These are phyloP conservation scores for Rhamphomyia laevipes DNA, from an alignment of 2,888 invertebrate genomes.

Conservation along the genomic window DNA sequence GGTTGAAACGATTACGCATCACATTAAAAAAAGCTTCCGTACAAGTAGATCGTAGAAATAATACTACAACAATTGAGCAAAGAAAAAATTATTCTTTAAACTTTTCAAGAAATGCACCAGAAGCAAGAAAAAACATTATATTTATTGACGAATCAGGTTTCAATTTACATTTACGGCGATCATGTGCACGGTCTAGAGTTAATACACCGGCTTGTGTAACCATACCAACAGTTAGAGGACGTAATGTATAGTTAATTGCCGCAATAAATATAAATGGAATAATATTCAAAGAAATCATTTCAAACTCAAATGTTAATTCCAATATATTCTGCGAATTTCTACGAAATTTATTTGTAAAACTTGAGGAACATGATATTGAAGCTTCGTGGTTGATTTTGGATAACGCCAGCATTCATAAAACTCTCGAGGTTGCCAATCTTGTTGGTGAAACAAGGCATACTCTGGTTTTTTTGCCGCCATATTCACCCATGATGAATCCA, in stretches of 20 bases:
- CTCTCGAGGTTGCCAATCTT: too few relatives aligned
- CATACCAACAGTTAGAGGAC: background rate
- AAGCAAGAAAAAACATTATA: background rate
- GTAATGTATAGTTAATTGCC: background rate
- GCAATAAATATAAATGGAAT: background rate
- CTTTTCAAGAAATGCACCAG: background rate
- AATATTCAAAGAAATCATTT: background rate
- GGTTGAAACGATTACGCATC: conserved; percentile 1
- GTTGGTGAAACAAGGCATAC: too few relatives aligned
- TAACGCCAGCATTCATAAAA: too few relatives aligned
- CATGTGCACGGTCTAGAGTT: background rate
- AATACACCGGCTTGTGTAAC: background rate
- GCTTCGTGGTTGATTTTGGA: too few relatives aligned
- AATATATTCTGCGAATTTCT: background rate
- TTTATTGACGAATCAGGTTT: conserved; percentile 4
- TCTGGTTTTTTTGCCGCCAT: too few relatives aligned
- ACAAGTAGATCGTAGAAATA: too few relatives aligned
- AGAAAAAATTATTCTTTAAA: too few relatives aligned
- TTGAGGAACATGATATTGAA: too few relatives aligned
- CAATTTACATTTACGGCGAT: conserved; percentile 3
- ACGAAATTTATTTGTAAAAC: too few relatives aligned
- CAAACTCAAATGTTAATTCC: background rate
- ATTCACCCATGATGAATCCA: background rate
- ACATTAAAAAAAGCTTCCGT: background rate
- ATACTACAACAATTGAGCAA: too few relatives aligned